These are phyloP conservation scores for Caenorhabditis uteleia DNA, from an alignment of 2,888 invertebrate genomes.

Conservation along the genomic window DNA sequence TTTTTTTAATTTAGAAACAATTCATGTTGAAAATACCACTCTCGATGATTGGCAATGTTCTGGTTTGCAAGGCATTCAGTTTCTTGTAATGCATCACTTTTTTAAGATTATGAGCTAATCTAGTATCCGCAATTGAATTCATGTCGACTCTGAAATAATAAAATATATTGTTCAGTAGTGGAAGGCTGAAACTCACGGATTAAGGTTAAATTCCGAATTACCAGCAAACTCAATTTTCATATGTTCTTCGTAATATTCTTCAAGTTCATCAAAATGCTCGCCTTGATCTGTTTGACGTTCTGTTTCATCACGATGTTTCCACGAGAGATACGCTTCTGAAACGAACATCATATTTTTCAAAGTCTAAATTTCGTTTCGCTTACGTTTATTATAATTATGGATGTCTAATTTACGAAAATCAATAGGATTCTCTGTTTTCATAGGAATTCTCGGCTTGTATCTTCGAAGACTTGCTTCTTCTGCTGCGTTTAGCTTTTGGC, in stretches of 20 bases:
- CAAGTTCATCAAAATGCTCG: slow-evolving; percentile 1
- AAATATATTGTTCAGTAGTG: background rate
- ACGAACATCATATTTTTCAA: background rate
- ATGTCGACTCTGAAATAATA: background rate
- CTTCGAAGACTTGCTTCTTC: no score
- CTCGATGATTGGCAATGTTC: slow-evolving; percentile 6
- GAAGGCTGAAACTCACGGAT: background rate
- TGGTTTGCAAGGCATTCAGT: slow-evolving; percentile 17
- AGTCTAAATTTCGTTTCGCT: background rate
- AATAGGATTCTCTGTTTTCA: background rate
- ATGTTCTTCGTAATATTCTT: slow-evolving; percentile 9
- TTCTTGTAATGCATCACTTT: background rate
- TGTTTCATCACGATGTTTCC: background rate
- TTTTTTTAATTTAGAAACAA: background rate
- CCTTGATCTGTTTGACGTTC: background rate
- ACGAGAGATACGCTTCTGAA: background rate
- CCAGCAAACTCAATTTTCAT: background rate
- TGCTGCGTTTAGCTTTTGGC: no score
- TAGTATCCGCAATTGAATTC: slow-evolving; percentile 1
- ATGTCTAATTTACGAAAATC: background rate
- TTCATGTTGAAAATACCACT: background rate
- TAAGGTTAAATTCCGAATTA: background rate
- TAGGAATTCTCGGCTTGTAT: no score
- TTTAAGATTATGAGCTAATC: slow-evolving; percentile 6
- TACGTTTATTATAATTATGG: background rate